Percentiles rank a stretch among this genome's conserved stretches.
phyloP scores from a whole-genome alignment of 1,140 invertebrate species.

The Zaprionus kolodkinae region DNA sequence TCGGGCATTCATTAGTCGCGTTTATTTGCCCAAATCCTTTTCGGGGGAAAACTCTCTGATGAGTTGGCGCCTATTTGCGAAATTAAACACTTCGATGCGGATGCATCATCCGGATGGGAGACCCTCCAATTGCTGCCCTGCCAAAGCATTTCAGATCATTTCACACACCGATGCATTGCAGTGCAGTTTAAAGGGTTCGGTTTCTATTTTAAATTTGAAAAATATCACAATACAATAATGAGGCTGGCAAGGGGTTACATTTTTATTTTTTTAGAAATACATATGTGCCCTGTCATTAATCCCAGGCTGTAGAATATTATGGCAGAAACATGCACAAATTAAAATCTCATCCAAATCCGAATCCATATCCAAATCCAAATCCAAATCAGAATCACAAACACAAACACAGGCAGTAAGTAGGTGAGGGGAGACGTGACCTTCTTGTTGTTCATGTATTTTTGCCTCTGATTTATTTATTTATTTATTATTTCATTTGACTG shows the following conservation, averaged over 20 bases:
- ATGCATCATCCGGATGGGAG: background rate
- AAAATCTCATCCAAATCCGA: conserved; percentile 5
- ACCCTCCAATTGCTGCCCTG: background rate
- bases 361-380: conserved; percentile 19
- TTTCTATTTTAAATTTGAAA: background rate
- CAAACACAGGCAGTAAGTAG: background rate
- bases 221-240: background rate
- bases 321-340: background rate
- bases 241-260: background rate
- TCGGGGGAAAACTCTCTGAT: conserved; percentile 13
- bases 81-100: conserved; percentile 41
- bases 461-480: conserved; percentile 69
- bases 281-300: background rate
- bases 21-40: conserved; percentile 34
- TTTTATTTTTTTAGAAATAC: too few species aligned
- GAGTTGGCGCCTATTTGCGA: conserved; percentile 37
- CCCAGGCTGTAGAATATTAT: background rate
- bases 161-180: background rate
- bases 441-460: conserved; percentile 44
- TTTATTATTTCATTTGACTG: conserved; percentile 79
- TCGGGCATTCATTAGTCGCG: conserved; percentile 56
- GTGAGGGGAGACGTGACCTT: conserved; percentile 21
- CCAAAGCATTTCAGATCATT: background rate
- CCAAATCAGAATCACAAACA: conserved; percentile 11
- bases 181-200: background rate